Conservation (phyloP, 2,797 vertebrate species). For the Taeniopygia guttata region DNA sequence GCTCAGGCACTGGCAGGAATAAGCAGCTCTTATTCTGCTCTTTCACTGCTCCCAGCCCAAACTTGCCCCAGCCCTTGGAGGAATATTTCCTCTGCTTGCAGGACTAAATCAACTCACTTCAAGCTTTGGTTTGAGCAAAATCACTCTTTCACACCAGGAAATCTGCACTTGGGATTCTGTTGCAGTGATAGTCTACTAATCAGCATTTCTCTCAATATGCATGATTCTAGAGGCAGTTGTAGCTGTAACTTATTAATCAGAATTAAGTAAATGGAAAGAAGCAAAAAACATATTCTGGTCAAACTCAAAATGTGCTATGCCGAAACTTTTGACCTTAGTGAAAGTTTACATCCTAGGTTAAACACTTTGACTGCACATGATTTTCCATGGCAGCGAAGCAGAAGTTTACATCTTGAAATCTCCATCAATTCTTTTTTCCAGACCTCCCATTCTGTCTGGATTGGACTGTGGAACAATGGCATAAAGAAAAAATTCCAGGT, state of each 20-base stretch:
- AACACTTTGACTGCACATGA: background rate
- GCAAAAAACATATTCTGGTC: background rate
- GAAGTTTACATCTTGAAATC: background rate
- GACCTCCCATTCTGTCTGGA: background rate
- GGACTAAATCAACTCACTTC: background rate
- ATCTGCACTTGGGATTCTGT: background rate
- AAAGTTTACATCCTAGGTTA: background rate
- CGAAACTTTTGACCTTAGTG: background rate
- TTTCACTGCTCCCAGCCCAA: background rate
- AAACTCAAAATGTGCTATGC: background rate
- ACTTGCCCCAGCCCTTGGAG: background rate
- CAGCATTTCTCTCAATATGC: background rate
- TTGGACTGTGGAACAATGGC: background rate
- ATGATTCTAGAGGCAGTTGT: background rate
- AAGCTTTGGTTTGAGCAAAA: background rate
- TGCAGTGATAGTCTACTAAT: background rate
- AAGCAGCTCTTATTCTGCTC: background rate
- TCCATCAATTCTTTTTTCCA: background rate
- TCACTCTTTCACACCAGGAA: background rate
- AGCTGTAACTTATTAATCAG: background rate
- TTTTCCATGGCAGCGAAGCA: background rate
- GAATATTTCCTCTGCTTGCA: background rate
- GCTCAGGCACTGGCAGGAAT: background rate
- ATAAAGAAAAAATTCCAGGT: background rate
- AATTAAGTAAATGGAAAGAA: background rate